Conservation (phyloP, 1,140 invertebrate genomes). For the Drosophila sturtevanti region DNA sequence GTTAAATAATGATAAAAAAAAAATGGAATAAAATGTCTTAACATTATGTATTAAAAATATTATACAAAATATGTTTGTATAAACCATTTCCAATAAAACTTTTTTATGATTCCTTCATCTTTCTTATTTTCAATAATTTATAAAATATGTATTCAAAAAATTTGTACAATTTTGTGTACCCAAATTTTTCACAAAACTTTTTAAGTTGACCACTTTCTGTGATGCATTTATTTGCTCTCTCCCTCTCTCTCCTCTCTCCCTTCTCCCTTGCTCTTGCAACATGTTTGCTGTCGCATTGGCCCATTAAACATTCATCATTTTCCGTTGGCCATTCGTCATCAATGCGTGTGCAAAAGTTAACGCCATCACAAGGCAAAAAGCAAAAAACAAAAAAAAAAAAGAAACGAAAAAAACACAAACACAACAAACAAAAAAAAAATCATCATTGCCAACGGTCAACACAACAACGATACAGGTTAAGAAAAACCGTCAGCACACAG, state of each 20-base stretch:
- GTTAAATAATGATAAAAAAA: no score
- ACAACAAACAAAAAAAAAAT: no score
- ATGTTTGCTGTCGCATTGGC: conserved; percentile 68
- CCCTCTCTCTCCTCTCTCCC: not conserved
- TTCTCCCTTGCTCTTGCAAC: conserved; percentile 22
- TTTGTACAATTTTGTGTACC: not conserved
- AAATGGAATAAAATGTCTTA: no score
- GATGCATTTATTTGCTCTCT: not conserved
- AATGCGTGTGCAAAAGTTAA: conserved; percentile 72
- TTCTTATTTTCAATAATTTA: no score
- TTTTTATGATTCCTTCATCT: no score
- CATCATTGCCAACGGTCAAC: not conserved
- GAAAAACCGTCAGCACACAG: conserved; percentile 1
- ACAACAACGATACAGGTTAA: not conserved
- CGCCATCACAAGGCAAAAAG: conserved; percentile 18
- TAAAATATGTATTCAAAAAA: not conserved
- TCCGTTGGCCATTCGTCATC: conserved; percentile 69
- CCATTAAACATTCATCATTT: conserved; percentile 79
- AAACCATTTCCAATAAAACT: no score
- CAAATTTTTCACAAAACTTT: not conserved
- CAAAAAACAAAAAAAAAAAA: conserved; percentile 15
- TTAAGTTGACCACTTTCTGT: not conserved
- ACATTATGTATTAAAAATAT: no score
- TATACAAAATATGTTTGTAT: no score
- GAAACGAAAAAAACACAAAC: no score